Evolutionary conservation across 1,140 invertebrate species (phyloP).

Genomic region (Paraescarpia echinospica): DNA sequence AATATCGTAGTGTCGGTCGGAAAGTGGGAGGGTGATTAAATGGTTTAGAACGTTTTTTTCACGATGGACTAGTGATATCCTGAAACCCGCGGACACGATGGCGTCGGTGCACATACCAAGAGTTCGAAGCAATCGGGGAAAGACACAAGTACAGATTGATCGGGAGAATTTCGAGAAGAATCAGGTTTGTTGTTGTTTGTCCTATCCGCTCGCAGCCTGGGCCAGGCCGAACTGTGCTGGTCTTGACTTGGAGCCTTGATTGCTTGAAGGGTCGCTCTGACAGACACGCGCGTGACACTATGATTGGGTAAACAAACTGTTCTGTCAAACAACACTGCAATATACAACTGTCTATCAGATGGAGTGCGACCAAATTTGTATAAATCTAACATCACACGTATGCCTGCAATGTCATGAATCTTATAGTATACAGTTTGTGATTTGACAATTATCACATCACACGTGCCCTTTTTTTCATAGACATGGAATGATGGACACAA

Average conservation of each 20-base stretch:
- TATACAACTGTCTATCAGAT: neutral
- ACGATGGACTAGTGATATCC: neutral
- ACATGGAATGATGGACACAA: neutral
- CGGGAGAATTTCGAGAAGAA: constrained; percentile 53
- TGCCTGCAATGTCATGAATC: neutral
- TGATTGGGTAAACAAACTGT: neutral
- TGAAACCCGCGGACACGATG: constrained; percentile 32
- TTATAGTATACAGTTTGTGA: too few relatives aligned
- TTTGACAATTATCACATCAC: neutral
- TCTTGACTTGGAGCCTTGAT: too few relatives aligned
- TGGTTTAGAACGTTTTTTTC: neutral
- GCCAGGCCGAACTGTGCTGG: neutral
- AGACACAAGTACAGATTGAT: constrained; percentile 46
- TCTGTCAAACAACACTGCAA: neutral
- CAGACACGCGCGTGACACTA: neutral
- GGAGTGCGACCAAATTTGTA: neutral
- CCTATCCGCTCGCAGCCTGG: neutral
- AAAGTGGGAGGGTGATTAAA: neutral
- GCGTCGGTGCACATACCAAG: constrained; percentile 47
- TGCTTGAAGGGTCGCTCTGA: neutral
- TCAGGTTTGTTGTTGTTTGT: constrained; percentile 40
- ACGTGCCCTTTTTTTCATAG: neutral
- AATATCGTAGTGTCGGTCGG: neutral
- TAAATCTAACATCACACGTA: neutral
- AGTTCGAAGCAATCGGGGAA: constrained; percentile 46